A percentile compares a stretch with the other conserved stretches of the same genome.
These are phyloP conservation scores for Triplophysa bombifrons DNA, from an alignment of 2,797 vertebrate species.

Conservation along the genomic window DNA sequence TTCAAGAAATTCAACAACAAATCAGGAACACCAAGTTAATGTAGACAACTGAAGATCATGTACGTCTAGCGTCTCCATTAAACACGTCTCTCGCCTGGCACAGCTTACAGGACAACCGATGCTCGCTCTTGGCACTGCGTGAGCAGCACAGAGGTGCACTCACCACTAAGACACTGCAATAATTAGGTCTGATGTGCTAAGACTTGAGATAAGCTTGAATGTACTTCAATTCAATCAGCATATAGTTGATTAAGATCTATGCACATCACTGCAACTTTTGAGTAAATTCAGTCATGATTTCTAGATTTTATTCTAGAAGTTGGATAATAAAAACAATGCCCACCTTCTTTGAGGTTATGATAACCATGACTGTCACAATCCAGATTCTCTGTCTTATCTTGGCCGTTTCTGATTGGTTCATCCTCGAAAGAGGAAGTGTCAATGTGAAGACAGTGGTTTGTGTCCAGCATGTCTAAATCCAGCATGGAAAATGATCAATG, in stretches of 20 bases:
- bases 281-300: neutral
- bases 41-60: constrained; percentile 65
- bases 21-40: neutral
- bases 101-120: constrained; percentile 16
- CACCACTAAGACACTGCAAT: constrained; percentile 46
- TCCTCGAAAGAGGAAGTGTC: constrained; percentile 72
- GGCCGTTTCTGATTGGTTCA: constrained; percentile 69
- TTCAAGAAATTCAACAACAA: constrained; percentile 1
- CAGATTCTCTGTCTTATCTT: constrained; percentile 69
- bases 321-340: constrained; percentile 48
- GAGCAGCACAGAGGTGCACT: constrained; percentile 53
- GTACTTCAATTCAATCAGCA: neutral
- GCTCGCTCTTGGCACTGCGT: constrained; percentile 42
- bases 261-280: neutral
- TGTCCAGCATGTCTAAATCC: constrained; percentile 78
- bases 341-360: constrained; percentile 83
- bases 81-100: constrained; percentile 64
- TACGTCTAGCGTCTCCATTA: constrained; percentile 67
- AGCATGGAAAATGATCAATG: constrained; percentile 52
- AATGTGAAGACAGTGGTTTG: constrained; percentile 75
- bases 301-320: too few species aligned
- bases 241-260: neutral
- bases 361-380: constrained; percentile 75
- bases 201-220: neutral
- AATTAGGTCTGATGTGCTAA: neutral